A percentile compares a stretch with the other conserved stretches of the same genome.
Evolutionary conservation across 2,797 vertebrate genomes (phyloP).

Genomic region (Sebastes oblongus): DNA sequence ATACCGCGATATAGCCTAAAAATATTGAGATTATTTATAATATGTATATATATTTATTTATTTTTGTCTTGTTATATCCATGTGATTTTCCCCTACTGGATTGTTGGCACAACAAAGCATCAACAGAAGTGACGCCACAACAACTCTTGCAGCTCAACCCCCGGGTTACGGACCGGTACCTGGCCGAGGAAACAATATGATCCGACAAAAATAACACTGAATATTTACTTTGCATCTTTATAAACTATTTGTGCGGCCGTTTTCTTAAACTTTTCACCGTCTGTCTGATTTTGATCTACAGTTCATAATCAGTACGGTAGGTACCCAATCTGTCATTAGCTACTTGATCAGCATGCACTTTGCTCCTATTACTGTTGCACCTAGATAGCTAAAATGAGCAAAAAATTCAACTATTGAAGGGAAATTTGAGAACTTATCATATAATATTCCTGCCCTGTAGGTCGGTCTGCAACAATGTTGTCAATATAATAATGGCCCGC

Average conservation of each 20-base stretch:
- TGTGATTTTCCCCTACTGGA: not conserved
- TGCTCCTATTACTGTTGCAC: not conserved
- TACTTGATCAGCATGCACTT: not conserved
- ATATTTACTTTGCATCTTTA: not conserved
- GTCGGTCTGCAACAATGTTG: not conserved
- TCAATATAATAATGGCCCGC: not conserved
- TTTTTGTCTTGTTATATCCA: not conserved
- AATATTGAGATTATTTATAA: too few relatives aligned
- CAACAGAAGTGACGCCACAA: not conserved
- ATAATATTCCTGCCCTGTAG: not conserved
- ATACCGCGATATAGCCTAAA: too few relatives aligned
- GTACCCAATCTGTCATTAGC: not conserved
- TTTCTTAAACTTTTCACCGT: not conserved
- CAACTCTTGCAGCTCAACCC: not conserved
- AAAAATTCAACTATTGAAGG: not conserved
- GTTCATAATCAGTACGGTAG: not conserved
- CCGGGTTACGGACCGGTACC: not conserved
- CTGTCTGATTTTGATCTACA: not conserved
- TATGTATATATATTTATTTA: too few relatives aligned
- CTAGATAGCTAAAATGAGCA: not conserved
- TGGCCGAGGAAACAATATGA: not conserved
- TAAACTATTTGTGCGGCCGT: not conserved
- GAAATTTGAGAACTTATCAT: not conserved
- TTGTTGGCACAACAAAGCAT: not conserved
- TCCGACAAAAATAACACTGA: too few relatives aligned